Conservation (phyloP, 2,797 vertebrate genomes). For the Capromys pilorides region DNA sequence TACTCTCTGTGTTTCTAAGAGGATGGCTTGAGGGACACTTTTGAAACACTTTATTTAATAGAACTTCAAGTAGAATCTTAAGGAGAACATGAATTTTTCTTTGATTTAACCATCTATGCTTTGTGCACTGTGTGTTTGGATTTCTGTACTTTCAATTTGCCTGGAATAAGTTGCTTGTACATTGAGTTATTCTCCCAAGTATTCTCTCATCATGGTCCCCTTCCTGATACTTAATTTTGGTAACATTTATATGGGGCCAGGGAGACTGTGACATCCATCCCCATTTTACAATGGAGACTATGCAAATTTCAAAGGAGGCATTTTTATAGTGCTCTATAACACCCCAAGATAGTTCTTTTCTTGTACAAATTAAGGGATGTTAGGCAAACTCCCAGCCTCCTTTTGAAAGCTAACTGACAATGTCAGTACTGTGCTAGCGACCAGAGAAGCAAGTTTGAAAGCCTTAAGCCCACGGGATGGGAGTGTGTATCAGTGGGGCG, state of each 20-base stretch:
- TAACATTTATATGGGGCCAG: background rate
- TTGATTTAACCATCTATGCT: background rate
- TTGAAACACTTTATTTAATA: background rate
- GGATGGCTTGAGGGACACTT: background rate
- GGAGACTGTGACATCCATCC: background rate
- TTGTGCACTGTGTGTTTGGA: background rate
- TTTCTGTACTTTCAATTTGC: background rate
- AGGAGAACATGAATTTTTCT: background rate
- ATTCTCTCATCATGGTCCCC: too few relatives aligned
- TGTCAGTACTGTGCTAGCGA: too few relatives aligned
- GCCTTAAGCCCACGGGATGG: background rate
- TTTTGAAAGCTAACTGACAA: background rate
- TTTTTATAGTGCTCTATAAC: background rate
- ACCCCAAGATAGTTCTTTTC: background rate
- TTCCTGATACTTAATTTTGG: background rate
- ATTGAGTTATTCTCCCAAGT: background rate
- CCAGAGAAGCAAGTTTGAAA: background rate
- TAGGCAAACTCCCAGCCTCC: background rate
- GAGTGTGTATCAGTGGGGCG: background rate
- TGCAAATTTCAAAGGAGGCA: background rate
- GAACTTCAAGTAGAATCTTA: background rate
- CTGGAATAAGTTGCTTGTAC: too few relatives aligned
- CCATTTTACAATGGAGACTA: accelerated
- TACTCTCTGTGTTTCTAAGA: background rate
- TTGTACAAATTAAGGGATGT: background rate